These are phyloP conservation scores for Scaptomyza hsui DNA, from an alignment of 1,140 invertebrate genomes.

Conservation along the genomic window DNA sequence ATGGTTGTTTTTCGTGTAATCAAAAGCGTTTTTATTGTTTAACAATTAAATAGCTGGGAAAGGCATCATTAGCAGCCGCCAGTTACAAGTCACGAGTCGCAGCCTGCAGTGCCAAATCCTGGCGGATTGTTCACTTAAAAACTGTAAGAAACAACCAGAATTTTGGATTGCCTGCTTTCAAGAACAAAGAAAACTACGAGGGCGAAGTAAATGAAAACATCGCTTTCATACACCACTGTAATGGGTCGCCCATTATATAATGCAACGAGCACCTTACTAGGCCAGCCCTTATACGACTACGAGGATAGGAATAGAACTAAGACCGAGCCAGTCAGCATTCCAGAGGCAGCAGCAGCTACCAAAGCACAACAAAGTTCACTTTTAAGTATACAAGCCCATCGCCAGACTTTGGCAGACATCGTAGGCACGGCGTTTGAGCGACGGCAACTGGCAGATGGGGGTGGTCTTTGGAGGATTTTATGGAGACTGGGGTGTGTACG, in stretches of 20 bases:
- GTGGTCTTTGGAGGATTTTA: background rate
- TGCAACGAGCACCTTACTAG: constrained; percentile 23
- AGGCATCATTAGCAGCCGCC: constrained; percentile 77
- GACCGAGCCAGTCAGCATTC: background rate
- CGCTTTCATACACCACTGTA: constrained; percentile 69
- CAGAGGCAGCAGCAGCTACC: background rate
- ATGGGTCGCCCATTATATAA: constrained; percentile 65
- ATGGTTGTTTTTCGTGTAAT: constrained; percentile 76
- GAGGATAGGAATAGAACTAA: too few relatives aligned
- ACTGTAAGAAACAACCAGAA: constrained; percentile 27
- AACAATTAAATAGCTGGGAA: constrained; percentile 82
- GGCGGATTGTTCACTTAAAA: constrained; percentile 54
- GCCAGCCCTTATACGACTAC: background rate
- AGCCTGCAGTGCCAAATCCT: constrained; percentile 37
- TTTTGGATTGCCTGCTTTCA: background rate
- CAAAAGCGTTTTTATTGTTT: constrained; percentile 82
- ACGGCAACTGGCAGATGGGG: background rate
- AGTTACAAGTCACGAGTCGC: background rate
- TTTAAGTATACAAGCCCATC: constrained; percentile 51
- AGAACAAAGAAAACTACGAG: constrained; percentile 65
- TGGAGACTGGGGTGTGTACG: constrained; percentile 39
- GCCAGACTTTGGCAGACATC: constrained; percentile 53
- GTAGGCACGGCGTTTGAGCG: constrained; percentile 22
- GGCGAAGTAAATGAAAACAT: constrained; percentile 64
- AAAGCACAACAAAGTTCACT: constrained; percentile 63